These are phyloP conservation scores for Macrobrachium rosenbergii DNA, from an alignment of 1,140 invertebrate species.

Conservation along the genomic window DNA sequence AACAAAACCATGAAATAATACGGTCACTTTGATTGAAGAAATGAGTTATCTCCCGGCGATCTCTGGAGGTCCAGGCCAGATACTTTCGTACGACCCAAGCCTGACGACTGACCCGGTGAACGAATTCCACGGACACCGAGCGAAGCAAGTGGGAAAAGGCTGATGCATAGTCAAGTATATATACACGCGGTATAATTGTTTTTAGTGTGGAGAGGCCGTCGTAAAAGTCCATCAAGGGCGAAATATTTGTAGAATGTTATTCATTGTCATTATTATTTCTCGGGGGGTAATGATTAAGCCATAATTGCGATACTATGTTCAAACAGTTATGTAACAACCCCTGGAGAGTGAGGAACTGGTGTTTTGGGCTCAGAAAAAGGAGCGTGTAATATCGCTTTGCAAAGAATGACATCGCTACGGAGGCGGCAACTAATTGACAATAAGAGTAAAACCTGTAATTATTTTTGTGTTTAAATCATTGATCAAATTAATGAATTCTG, in stretches of 20 bases:
- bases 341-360: no score
- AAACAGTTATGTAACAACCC: neutral
- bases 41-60: conserved; percentile 55
- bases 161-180: conserved; percentile 32
- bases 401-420: no score
- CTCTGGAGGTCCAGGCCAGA: conserved; percentile 33
- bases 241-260: conserved; percentile 29
- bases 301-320: conserved; percentile 6
- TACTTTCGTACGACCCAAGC: conserved; percentile 6
- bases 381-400: no score
- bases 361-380: no score
- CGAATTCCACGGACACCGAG: neutral
- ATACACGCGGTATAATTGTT: conserved; percentile 47
- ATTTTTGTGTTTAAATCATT: no score
- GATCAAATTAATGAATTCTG: no score
- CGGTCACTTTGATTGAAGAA: conserved; percentile 60
- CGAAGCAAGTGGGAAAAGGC: conserved; percentile 24
- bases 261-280: neutral
- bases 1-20: conserved; percentile 45
- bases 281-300: neutral
- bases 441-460: no score
- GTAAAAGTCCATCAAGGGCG: conserved; percentile 41
- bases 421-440: no score
- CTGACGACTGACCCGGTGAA: neutral
- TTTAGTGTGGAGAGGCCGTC: neutral